Percentiles rank a stretch among this genome's conserved stretches.
phyloP scores from a whole-genome alignment of 1,140 invertebrate genomes.

The Thaumetopoea pityocampa region DNA sequence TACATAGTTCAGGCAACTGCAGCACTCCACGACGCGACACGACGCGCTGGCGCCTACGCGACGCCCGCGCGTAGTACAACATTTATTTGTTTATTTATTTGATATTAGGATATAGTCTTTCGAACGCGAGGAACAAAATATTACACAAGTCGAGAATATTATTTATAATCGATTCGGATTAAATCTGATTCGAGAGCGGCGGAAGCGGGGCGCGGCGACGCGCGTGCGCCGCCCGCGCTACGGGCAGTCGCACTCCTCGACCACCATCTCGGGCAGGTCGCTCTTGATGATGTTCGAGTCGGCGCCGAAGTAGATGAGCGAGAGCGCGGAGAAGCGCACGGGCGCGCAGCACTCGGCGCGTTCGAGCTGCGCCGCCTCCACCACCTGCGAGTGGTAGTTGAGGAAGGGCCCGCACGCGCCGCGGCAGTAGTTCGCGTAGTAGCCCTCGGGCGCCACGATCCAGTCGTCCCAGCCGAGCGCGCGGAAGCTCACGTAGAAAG shows the following conservation, averaged over 20 bases:
- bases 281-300: conserved; percentile 94
- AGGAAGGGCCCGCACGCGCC: conserved; percentile 90
- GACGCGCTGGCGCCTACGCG: conserved; percentile 19
- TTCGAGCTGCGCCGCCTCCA: conserved; percentile 90
- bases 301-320: conserved; percentile 94
- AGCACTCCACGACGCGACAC: conserved; percentile 6
- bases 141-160: conserved; percentile 72
- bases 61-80: conserved; percentile 27
- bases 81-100: conserved; percentile 42
- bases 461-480: conserved; percentile 96
- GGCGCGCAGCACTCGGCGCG: conserved; percentile 96
- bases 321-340: conserved; percentile 93
- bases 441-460: conserved; percentile 93
- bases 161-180: conserved; percentile 69
- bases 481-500: conserved; percentile 93
- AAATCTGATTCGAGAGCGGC: conserved; percentile 62
- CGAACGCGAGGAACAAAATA: conserved; percentile 72
- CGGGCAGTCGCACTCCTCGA: conserved; percentile 96
- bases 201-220: conserved; percentile 38
- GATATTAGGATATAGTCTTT: conserved; percentile 72
- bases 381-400: conserved; percentile 92
- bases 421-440: conserved; percentile 96
- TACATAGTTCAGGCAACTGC: too few relatives aligned
- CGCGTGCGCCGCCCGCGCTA: conserved; percentile 64
- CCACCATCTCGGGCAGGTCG: conserved; percentile 96